Evolutionary conservation across 23 tunicate genomes (phyloP), one percentile per base, ranked within the genome.

Genomic region (Trididemnum nubilum): DNA sequence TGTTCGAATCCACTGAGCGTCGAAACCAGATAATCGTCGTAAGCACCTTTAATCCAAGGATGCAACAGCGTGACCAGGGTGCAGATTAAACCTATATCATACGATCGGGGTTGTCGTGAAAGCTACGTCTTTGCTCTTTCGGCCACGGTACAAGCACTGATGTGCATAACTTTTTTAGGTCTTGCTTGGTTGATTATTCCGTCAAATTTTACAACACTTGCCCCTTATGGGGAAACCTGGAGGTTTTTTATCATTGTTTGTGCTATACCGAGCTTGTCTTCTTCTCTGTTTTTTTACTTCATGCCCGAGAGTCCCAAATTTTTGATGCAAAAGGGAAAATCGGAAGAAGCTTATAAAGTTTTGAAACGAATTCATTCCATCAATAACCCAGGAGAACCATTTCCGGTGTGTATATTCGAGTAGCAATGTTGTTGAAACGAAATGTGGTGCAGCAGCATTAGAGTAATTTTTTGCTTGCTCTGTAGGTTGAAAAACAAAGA

Each of bases 241-340:
- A 52, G 97, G 0, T 60, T 92, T 25, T 92, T 92, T 61, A 80
- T 86, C 15, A 71, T 92, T 30, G 24, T 92, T 15, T 92, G 97
- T 66, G 88, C 92, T 1, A 50, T 92, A 5, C 97, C 97, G 1
- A 87, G 92, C 39, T 51, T 92, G 12, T 40, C 92, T 4, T 92
- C 97, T 33, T 71, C 92, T 27, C 34, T 92, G 0, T 73, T 92
- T 30, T 83, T 92, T 52, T 70, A 22, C 27, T 73, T 82, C n/a
- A 86, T 92, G 92, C 97, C 97, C 5, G 97, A 86, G 79, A 92
- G 97, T 38, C 97, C 97, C 0, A 82, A 72, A 63, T 91, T 75
- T 86, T 79, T 86, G 29, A 71, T 81, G 81, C 36, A 44, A 57
- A 81, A 81, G 31, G 87, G 90, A 36, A 69, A 59, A 78, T 12